Evolutionary conservation across 2,113 vertebrate genomes (phyloP).

Genomic region (Cichladusa arquata): DNA sequence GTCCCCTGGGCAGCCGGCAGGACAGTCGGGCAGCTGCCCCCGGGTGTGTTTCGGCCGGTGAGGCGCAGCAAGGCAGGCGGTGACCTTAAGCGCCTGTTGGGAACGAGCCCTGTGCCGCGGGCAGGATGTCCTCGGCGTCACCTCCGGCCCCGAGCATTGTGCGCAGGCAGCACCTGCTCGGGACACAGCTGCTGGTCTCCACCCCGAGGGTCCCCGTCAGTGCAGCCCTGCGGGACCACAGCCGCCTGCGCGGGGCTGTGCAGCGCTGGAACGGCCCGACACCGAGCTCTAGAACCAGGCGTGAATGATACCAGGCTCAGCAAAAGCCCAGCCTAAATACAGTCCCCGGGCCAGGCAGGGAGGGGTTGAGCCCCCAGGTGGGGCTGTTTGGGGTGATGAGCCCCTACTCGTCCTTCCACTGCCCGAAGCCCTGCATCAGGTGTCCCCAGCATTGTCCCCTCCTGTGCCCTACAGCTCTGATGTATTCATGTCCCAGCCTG

Average conservation of each 20-base stretch:
- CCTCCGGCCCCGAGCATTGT: not conserved
- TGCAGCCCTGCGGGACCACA: rapidly evolving
- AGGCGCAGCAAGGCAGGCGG: not conserved
- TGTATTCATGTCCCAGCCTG: not conserved
- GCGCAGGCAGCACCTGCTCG: not conserved
- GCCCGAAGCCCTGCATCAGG: too few species aligned
- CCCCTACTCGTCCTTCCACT: too few species aligned
- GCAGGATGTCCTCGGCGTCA: not conserved
- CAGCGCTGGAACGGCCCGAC: too few species aligned
- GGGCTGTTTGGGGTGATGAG: not conserved
- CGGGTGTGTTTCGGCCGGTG: not conserved
- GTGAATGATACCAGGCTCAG: too few species aligned
- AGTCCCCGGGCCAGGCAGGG: not conserved
- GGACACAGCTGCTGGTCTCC: not conserved
- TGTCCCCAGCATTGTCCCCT: not conserved
- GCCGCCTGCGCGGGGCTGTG: rapidly evolving
- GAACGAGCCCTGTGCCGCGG: not conserved
- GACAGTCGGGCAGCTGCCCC: not conserved
- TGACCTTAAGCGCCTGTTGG: not conserved
- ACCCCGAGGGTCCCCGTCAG: rapidly evolving
- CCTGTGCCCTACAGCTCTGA: not conserved
- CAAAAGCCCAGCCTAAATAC: not conserved
- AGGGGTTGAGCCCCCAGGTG: not conserved
- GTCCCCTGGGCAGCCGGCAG: not conserved
- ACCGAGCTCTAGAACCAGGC: not conserved